Evolutionary conservation across 2,888 invertebrate genomes (phyloP).

Genomic region (Cantharis lateralis): DNA sequence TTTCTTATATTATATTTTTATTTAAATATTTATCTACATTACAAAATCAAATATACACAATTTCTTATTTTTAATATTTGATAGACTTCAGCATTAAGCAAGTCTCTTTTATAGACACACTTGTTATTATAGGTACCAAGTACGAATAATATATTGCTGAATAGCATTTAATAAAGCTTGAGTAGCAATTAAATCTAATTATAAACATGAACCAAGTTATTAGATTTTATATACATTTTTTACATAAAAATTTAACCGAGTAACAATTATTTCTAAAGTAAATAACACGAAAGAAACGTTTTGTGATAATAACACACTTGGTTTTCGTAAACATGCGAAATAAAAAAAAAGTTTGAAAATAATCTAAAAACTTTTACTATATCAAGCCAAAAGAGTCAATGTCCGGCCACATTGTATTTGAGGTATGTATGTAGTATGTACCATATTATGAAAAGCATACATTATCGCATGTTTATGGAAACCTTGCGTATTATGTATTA

Average conservation of each 20-base stretch:
- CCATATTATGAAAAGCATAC: background rate
- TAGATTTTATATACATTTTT: slow-evolving; percentile 20
- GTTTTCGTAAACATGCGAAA: background rate
- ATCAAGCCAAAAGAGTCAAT: background rate
- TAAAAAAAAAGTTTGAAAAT: background rate
- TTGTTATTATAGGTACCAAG: slow-evolving; percentile 15
- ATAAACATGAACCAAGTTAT: slow-evolving; percentile 23
- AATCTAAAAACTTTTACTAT: background rate
- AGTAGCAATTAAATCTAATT: slow-evolving; percentile 27
- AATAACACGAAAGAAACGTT: background rate
- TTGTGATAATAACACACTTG: background rate
- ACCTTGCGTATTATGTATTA: background rate
- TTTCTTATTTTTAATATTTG: background rate
- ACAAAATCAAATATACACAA: background rate
- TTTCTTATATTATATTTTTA: background rate
- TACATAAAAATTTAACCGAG: slow-evolving; percentile 8
- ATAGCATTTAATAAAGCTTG: slow-evolving; percentile 25
- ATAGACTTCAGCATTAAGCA: slow-evolving; percentile 10
- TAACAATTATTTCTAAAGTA: background rate
- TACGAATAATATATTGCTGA: slow-evolving; percentile 24
- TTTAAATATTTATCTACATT: background rate
- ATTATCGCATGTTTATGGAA: background rate
- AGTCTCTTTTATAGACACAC: slow-evolving; percentile 15
- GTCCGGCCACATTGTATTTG: background rate
- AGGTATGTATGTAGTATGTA: too few relatives aligned